These are phyloP conservation scores for Phocides pigmalion DNA, from an alignment of 1,140 invertebrate species.

Conservation along the genomic window DNA sequence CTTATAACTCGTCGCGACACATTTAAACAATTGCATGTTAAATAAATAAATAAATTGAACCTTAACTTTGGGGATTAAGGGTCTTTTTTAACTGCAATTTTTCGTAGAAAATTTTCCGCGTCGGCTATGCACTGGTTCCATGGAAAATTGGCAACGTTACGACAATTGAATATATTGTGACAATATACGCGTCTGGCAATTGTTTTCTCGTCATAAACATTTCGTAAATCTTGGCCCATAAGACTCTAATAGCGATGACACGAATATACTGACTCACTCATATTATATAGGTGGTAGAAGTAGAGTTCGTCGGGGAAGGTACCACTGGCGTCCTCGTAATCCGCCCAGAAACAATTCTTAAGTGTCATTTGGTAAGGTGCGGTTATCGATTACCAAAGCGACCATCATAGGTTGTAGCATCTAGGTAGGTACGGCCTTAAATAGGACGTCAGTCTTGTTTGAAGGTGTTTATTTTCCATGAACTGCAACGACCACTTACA, in stretches of 20 bases:
- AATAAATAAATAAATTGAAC: constrained; percentile 32
- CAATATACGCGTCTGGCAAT: constrained; percentile 35
- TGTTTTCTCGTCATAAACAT: constrained; percentile 5
- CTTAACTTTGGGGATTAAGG: constrained; percentile 22
- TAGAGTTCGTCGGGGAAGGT: too few relatives aligned
- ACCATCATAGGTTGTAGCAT: too few relatives aligned
- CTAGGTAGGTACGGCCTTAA: too few relatives aligned
- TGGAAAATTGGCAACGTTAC: constrained; percentile 58
- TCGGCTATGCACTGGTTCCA: constrained; percentile 64
- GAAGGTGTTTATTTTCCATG: too few relatives aligned
- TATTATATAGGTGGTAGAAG: too few relatives aligned
- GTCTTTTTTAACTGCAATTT: constrained; percentile 16
- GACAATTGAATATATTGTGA: constrained; percentile 45
- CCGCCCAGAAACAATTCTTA: too few relatives aligned
- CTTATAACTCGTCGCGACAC: constrained; percentile 34
- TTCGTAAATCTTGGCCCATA: constrained; percentile 9
- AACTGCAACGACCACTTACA: too few relatives aligned
- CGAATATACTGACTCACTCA: neutral
- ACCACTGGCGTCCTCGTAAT: too few relatives aligned
- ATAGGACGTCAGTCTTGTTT: too few relatives aligned
- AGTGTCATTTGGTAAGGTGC: too few relatives aligned
- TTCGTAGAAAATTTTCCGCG: constrained; percentile 46
- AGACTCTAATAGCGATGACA: constrained; percentile 2
- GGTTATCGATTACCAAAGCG: too few relatives aligned
- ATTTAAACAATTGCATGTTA: constrained; percentile 26